Evolutionary conservation across 2,797 vertebrate species (phyloP).

Genomic region (Podarcis siculus): DNA sequence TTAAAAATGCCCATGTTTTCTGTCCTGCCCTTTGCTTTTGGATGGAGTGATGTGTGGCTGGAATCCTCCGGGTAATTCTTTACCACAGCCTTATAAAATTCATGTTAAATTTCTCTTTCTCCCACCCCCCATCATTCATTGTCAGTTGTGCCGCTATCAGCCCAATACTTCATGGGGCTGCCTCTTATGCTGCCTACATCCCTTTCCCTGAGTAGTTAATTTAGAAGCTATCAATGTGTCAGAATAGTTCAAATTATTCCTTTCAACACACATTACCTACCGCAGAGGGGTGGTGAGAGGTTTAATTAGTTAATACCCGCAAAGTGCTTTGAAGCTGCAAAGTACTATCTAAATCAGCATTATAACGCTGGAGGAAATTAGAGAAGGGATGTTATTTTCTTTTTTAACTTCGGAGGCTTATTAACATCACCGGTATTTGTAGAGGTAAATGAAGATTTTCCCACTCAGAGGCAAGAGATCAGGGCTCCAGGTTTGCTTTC

Average conservation of each 20-base stretch:
- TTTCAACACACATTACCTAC: slow-evolving; percentile 12
- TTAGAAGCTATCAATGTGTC: slow-evolving; percentile 31
- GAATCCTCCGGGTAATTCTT: not conserved
- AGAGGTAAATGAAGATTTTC: not conserved
- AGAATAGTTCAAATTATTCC: slow-evolving; percentile 27
- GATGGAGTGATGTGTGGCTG: not conserved
- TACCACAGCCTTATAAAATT: not conserved
- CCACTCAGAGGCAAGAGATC: not conserved
- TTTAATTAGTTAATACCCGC: slow-evolving; percentile 34
- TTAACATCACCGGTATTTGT: not conserved
- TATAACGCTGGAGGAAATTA: slow-evolving; percentile 13
- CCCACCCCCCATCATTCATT: not conserved
- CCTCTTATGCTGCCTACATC: not conserved
- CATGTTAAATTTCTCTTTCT: too few species aligned
- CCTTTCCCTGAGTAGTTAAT: slow-evolving; percentile 23
- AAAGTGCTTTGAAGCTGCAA: slow-evolving; percentile 28
- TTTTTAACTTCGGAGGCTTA: not conserved
- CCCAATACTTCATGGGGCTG: not conserved
- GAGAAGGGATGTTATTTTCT: not conserved
- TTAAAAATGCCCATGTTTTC: not conserved
- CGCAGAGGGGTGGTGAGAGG: slow-evolving; percentile 1
- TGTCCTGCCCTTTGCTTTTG: not conserved
- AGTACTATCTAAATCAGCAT: slow-evolving; percentile 3
- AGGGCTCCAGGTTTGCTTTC: not conserved
- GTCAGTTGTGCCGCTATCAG: not conserved